These are phyloP conservation scores for Muschampia plurimacula DNA, from an alignment of 2,888 invertebrate species.

Conservation along the genomic window DNA sequence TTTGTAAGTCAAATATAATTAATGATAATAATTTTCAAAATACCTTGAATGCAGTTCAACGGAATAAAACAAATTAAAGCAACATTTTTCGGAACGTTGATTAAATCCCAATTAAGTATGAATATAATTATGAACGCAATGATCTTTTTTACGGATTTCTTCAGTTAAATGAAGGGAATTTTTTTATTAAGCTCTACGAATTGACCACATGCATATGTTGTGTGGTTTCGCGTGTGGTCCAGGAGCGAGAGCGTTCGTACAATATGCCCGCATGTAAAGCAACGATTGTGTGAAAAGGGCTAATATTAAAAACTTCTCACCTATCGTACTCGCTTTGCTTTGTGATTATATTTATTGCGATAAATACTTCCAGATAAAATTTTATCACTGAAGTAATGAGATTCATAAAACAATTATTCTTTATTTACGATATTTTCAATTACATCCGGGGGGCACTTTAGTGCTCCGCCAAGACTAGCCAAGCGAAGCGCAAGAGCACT, in stretches of 20 bases:
- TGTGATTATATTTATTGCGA: no score
- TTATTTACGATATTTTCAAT: no score
- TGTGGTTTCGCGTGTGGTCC: constrained; percentile 20
- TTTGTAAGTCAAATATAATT: not conserved
- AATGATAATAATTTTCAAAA: constrained; percentile 3
- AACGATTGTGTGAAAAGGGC: not conserved
- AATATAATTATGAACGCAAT: constrained; percentile 31
- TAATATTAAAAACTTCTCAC: not conserved
- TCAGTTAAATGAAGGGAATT: constrained; percentile 26
- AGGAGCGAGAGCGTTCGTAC: not conserved
- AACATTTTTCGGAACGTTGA: constrained; percentile 28
- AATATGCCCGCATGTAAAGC: not conserved
- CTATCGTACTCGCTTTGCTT: no score
- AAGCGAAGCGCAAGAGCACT: no score
- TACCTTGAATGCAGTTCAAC: not conserved
- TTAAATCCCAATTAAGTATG: constrained; percentile 29
- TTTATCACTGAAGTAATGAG: no score
- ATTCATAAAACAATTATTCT: no score
- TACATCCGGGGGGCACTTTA: no score
- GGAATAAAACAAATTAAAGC: not conserved
- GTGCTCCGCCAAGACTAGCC: no score
- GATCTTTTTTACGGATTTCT: constrained; percentile 35
- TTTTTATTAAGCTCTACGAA: constrained; percentile 24
- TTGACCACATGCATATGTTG: constrained; percentile 18
- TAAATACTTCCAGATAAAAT: no score